These are phyloP conservation scores for Pseudeuparius sepicola DNA, from an alignment of 2,888 invertebrate genomes.

Conservation along the genomic window DNA sequence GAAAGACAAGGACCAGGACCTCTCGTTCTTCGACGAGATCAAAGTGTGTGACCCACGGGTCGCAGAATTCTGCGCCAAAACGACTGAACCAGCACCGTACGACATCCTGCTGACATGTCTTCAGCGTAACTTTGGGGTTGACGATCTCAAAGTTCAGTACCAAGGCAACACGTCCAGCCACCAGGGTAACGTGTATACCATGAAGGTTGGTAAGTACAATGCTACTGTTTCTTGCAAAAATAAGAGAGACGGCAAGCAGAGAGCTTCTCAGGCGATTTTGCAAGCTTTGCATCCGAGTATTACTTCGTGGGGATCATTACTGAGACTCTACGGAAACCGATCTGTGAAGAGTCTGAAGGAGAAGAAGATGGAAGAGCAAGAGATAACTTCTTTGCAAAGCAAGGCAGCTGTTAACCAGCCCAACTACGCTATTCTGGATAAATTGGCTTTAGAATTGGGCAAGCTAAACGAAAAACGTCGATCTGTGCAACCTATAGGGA, in stretches of 20 bases:
- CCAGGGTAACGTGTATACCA: slow-evolving; percentile 87
- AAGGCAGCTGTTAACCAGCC: slow-evolving; percentile 85
- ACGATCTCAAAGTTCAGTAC: slow-evolving; percentile 78
- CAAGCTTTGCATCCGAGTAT: slow-evolving; percentile 92
- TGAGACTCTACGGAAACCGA: slow-evolving; percentile 85
- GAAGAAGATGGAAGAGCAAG: slow-evolving; percentile 85
- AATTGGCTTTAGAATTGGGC: slow-evolving; percentile 72
- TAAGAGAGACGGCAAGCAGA: slow-evolving; percentile 92
- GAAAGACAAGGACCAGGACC: slow-evolving; percentile 41
- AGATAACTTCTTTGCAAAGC: slow-evolving; percentile 82
- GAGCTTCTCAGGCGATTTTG: slow-evolving; percentile 89
- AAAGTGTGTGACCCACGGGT: slow-evolving; percentile 90
- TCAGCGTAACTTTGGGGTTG: slow-evolving; percentile 84
- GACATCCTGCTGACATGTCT: slow-evolving; percentile 86
- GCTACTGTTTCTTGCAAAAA: slow-evolving; percentile 90
- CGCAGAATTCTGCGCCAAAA: slow-evolving; percentile 89
- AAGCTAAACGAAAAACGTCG: slow-evolving; percentile 55
- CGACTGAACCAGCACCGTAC: slow-evolving; percentile 92
- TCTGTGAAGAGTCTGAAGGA: slow-evolving; percentile 87
- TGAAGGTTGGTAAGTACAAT: slow-evolving; percentile 78
- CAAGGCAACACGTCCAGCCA: slow-evolving; percentile 73
- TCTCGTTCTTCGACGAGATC: slow-evolving; percentile 84
- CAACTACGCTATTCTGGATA: slow-evolving; percentile 81
- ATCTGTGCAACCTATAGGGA: slow-evolving; percentile 44
- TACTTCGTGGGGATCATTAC: slow-evolving; percentile 85